Base-by-base conservation (phyloP, 2,888 invertebrate species). In the Agrochola litura region DNA sequence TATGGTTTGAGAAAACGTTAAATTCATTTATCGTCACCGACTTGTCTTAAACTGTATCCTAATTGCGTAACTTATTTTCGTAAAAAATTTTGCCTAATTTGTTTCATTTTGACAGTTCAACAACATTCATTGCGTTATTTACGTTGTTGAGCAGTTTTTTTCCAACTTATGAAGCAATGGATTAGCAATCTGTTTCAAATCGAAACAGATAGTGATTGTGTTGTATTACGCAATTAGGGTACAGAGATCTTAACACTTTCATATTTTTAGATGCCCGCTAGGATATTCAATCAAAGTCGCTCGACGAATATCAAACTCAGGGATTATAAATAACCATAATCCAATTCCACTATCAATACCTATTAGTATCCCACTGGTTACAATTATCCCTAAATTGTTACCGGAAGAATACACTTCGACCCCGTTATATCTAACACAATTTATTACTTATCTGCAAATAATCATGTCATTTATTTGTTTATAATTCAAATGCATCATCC, bases 341-440 rank as follows among this genome's bases (percentile, higher is more conserved):
- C 46, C 37, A 74, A 75, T 70, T 69, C 25, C 16, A 69, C 41
- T 71, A 65, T 66, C 30, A 25, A 46, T 56, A 60, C 30, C 30
- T 3, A 58, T 30, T 66, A 30, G 49, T 68, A 76, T 61, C 70
- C 43, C 12, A 71, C 66, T 73, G 60, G 64, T 67, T n/a, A 75
- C 69, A 74, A 54, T 77, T 75, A 89, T 89, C 86, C 77, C 85
- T 25, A 60, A 60, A 81, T 54, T 90, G 84, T 91, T 92, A 90
- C 91, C 92, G 93, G 92, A 93, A 92, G 88, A 90, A 84, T 91
- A 92, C 89, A 92, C 92, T 92, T 89, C 91, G 94, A 90, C 93
- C 95, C 90, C 92, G 90, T 92, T 94, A 90, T 58, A 70, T 71
- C 83, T 81, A 90, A 89, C 89, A 89, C 88, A 87, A 88, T 91